phyloP scores from a whole-genome alignment of 2,888 invertebrate genomes.

The Cybosia mesomella region DNA sequence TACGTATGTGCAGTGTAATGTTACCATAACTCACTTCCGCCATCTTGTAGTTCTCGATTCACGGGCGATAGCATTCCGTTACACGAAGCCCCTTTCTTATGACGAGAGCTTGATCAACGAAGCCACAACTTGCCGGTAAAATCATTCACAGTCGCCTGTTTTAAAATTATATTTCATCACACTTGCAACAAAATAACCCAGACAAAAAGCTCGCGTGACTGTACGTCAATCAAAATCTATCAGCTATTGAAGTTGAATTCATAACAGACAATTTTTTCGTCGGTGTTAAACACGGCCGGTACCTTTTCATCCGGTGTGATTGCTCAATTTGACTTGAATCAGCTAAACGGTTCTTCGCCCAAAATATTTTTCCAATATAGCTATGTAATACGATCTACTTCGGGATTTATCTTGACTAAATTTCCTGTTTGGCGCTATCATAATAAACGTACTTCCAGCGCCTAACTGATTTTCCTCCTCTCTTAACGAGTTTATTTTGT shows the following conservation, averaged over 20 bases:
- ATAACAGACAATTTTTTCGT: constrained; percentile 44
- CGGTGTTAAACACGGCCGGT: constrained; percentile 29
- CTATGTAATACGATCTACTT: constrained; percentile 31
- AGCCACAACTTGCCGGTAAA: constrained; percentile 43
- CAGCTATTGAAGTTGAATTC: constrained; percentile 32
- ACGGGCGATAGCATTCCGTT: constrained; percentile 68
- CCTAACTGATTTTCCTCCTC: constrained; percentile 7
- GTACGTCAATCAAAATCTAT: constrained; percentile 40
- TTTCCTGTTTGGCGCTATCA: constrained; percentile 29
- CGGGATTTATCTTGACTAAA: constrained; percentile 33
- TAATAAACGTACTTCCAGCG: constrained; percentile 24
- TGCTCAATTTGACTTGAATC: constrained; percentile 33
- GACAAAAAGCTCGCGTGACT: constrained; percentile 49
- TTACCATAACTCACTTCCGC: constrained; percentile 54
- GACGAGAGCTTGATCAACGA: constrained; percentile 57
- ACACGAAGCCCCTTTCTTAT: constrained; percentile 49
- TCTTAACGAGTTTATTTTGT: constrained; percentile 13
- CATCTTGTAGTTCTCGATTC: constrained; percentile 47
- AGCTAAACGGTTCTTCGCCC: constrained; percentile 35
- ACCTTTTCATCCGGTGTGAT: constrained; percentile 33
- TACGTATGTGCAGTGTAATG: constrained; percentile 40
- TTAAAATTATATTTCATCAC: constrained; percentile 30
- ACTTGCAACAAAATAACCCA: constrained; percentile 23
- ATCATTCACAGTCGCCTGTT: constrained; percentile 23
- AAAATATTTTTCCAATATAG: constrained; percentile 38